Base-by-base conservation (phyloP, 2,888 invertebrate genomes). In the Drosophila crucigera region DNA sequence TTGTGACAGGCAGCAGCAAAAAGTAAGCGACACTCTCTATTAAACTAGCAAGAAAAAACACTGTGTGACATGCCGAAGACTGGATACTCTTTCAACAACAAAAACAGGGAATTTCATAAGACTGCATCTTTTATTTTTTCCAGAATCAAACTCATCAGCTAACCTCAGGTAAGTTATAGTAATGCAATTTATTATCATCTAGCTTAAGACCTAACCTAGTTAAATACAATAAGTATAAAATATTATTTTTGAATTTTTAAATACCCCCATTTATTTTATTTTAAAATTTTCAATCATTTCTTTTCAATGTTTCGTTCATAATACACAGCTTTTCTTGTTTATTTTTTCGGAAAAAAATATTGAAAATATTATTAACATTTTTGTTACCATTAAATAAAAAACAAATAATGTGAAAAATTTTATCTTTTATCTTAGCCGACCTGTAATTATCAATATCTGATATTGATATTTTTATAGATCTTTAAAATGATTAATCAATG, bases 1-100 rank as follows among this genome's bases (percentile, higher is more conserved):
- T 49, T 67, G 47, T 61, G 54, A 68, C 65, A 69, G 58, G 68
- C 62, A 74, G 65, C 75, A 19, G 28, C 58, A 73, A 78, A 68
- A 68, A 78, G 66, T 53, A 28, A 30, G 55, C 66, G 33, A 73
- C 67, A 65, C 63, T 69, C 64, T 39, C 55, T 28, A 47, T 43
- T 39, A 55, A 60, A 37, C 52, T 55, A 61, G 33, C 16, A n/a
- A 28, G 33, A n/a, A n/a, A 28, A 28, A 25, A 9, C 3, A 31
- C 7, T 22, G 22, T 7, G 47, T 16, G 14, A 7, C 16, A 47
- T 47, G 47, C 2, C 16, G 5, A 22, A 55, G 22, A 55, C 47
- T 66, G 0, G 19, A 37, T 54, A 25, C 54, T 19, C 54, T 54
- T 37, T 22, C 5, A 22, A 1, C 11, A 43, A 43, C 2, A 14